Evolutionary conservation across 2,113 vertebrate species (phyloP), one percentile per base, ranked within the genome.

Genomic region (Cebus imitator): DNA sequence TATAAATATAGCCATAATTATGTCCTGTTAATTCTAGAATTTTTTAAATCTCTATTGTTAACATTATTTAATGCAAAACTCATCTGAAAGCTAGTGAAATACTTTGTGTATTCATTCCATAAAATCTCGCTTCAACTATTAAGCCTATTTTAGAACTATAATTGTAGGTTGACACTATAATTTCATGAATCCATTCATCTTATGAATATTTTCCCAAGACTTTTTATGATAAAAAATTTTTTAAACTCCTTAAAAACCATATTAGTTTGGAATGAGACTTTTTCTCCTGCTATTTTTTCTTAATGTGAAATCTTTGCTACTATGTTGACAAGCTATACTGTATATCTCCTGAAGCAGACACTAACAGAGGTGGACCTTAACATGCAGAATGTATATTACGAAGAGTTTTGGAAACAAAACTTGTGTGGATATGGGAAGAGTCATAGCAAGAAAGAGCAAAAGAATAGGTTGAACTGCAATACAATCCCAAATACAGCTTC

Each of bases 141-240:
- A 32, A 75, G 40, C 5, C 40, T 61, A 52, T 52, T 81, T 94
- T 61, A 87, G 80, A 73, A 45, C 30, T 73, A 14, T 82, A 93
- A 97, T 89, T 95, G 55, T 21, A 89, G 57, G 43, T 76, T 97
- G 88, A 57, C 18, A 43, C 50, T 52, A 43, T 88, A 80, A 92
- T 95, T 87, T 94, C 70, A 86, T 75, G 61, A 94, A 48, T 73
- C 48, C 4, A 70, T 76, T 87, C 82, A 72, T 73, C 87, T 64
- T 88, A 79, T 14, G 35, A 91, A 84, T 45, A 17, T 83, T 37
- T 92, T 91, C 16, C 83, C 64, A 94, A 75, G 21, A 68, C 6
- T 81, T 83, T 79, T 79, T 91, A 48, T 76, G 8, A 90, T 84
- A 6, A 87, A 94, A 95, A 91, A 84, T 87, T 73, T 90, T 79